Conservation (phyloP, 2,888 invertebrate species). For the Pycnomerus fuliginosus region DNA sequence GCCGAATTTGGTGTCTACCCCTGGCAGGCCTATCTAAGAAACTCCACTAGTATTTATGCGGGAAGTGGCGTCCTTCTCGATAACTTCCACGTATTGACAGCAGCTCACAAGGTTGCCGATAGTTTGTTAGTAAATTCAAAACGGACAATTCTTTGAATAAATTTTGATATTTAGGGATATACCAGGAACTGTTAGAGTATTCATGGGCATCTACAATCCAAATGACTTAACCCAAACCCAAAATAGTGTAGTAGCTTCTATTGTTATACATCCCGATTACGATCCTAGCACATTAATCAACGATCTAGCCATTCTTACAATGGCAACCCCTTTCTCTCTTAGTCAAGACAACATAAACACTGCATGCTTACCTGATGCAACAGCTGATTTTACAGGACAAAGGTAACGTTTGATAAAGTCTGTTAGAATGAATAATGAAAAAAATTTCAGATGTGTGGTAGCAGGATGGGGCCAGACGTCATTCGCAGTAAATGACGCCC, state of each 20-base stretch:
- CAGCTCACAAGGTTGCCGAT: conserved; percentile 66
- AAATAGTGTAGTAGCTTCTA: conserved; percentile 31
- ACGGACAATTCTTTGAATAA: too few relatives aligned
- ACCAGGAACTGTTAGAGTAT: not conserved
- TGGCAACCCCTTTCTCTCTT: conserved; percentile 62
- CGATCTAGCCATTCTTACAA: conserved; percentile 76
- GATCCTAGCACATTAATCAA: conserved; percentile 72
- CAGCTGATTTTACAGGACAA: conserved; percentile 38
- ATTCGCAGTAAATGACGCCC: conserved; percentile 55
- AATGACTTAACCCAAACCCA: conserved; percentile 9
- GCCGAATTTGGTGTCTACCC: conserved; percentile 70
- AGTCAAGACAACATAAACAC: conserved; percentile 61
- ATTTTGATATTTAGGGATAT: not conserved
- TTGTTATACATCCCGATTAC: conserved; percentile 61
- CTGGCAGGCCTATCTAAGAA: conserved; percentile 62
- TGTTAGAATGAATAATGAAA: not conserved
- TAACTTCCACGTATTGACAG: conserved; percentile 68
- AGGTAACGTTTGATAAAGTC: conserved; percentile 7
- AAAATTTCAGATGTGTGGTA: conserved; percentile 59
- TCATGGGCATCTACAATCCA: not conserved
- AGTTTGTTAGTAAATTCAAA: conserved; percentile 35
- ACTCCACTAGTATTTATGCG: conserved; percentile 55
- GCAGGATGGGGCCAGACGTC: conserved; percentile 89
- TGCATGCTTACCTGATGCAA: conserved; percentile 59
- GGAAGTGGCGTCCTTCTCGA: conserved; percentile 74